Base-by-base conservation (phyloP, 2,113 vertebrate genomes). In the Cavia porcellus region DNA sequence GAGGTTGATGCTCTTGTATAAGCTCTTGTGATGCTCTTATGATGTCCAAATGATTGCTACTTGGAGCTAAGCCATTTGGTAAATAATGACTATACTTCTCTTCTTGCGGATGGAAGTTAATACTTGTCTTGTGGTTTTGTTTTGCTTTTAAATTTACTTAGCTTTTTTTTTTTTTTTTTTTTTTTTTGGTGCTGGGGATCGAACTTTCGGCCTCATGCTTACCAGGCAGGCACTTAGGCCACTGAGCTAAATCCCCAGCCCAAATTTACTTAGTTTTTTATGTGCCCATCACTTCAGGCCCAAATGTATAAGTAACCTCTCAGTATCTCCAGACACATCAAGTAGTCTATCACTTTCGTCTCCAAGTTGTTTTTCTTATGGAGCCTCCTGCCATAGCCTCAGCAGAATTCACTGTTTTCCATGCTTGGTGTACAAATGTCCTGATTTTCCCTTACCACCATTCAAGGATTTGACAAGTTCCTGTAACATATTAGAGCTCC, bases 261-360 rank as follows among this genome's bases (percentile, higher is more conserved):
- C n/a, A n/a, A n/a, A n/a, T n/a, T n/a, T n/a, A n/a, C n/a, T n/a
- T n/a, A n/a, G n/a, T n/a, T n/a, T 47, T 38, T 32, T 86, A 15
- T 47, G 38, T 38, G 6, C 25, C 55, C 57, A 35, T 74, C 17
- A 72, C 70, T 80, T 79, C 72, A 79, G 38, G 61, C 6, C 38
- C 17, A 38, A 32, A 3, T 80, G 9, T 61, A 25, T 42, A 80
- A 50, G 38, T 52, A 91, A 14, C 19, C 1, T 91, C 50, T 38
- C 89, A 62, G 28, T 89, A 95, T 52, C 28, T 86, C 80, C 62
- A 86, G 25, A 35, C 52, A 83, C n/a, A 32, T 94, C 25, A 62
- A 62, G 3, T 24, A 82, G 10, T n/a, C 52, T 82, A 3, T 82
- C 74, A 45, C 38, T 62, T 86, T 91, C 52, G 86, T 72, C 52